phyloP scores from a whole-genome alignment of 2,113 vertebrate genomes.

The Daubentonia madagascariensis region DNA sequence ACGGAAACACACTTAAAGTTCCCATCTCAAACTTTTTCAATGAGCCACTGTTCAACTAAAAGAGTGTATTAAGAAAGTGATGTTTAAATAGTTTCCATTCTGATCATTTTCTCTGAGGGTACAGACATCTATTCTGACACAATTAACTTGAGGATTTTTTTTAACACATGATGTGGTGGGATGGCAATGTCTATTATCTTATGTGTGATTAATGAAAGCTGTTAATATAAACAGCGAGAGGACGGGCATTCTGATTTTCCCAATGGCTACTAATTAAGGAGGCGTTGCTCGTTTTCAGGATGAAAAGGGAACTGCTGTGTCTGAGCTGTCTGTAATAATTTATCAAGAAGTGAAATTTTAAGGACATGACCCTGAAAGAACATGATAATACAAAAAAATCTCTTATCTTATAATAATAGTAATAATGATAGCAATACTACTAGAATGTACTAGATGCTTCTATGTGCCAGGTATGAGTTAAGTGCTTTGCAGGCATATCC shows the following conservation, averaged over 20 bases:
- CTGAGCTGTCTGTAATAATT: constrained; percentile 57
- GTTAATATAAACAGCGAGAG: constrained; percentile 71
- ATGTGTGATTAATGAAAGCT: constrained; percentile 47
- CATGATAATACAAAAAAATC: background rate
- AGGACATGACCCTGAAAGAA: constrained; percentile 57
- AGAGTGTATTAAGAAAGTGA: background rate
- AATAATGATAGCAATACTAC: background rate
- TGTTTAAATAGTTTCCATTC: background rate
- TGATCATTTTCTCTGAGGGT: constrained; percentile 38
- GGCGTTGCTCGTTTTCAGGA: constrained; percentile 62
- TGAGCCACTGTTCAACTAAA: background rate
- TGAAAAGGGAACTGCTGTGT: background rate
- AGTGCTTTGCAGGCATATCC: background rate
- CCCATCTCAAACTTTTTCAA: background rate
- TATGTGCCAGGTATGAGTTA: background rate
- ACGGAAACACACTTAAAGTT: background rate
- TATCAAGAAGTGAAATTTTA: constrained; percentile 22
- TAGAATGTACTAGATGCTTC: background rate
- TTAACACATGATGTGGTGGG: background rate
- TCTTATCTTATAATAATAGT: background rate
- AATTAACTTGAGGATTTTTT: background rate
- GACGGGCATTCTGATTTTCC: constrained; percentile 65
- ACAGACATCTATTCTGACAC: background rate
- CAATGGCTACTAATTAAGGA: constrained; percentile 80
- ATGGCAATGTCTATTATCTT: constrained; percentile 15